phyloP scores from a whole-genome alignment of 2,888 invertebrate genomes.

The Ochropleura plecta region DNA sequence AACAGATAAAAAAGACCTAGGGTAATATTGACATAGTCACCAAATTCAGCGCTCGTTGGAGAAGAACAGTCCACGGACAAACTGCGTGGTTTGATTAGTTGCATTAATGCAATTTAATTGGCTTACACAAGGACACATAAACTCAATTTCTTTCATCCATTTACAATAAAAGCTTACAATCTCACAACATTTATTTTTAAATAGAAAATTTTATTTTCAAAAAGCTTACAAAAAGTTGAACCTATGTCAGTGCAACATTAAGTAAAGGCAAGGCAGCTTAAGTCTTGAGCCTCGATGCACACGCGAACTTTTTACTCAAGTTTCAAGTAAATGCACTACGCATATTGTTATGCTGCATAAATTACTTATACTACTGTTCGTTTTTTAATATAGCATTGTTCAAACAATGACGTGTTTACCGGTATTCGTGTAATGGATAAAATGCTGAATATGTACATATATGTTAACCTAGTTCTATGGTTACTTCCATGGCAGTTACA shows the following conservation, averaged over 20 bases:
- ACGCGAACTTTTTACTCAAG: conserved; percentile 45
- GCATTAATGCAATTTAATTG: background rate
- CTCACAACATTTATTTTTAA: background rate
- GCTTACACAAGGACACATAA: background rate
- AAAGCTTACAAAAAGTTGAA: conserved; percentile 29
- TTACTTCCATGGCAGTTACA: conserved; percentile 5
- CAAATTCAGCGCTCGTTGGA: background rate
- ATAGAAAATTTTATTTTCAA: background rate
- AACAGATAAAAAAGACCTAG: too few species aligned
- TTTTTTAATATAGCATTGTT: conserved; percentile 25
- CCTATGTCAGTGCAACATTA: conserved; percentile 33
- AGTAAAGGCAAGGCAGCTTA: conserved; percentile 19
- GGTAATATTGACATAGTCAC: background rate
- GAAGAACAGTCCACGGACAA: background rate
- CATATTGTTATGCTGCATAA: conserved; percentile 42
- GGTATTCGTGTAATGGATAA: background rate
- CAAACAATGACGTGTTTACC: conserved; percentile 9
- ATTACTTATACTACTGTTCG: conserved; percentile 6
- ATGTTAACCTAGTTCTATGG: conserved; percentile 23
- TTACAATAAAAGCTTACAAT: too few species aligned
- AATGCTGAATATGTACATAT: background rate
- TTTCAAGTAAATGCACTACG: conserved; percentile 29
- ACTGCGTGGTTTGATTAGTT: background rate
- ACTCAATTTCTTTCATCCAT: background rate
- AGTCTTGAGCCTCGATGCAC: conserved; percentile 30